These are phyloP conservation scores for Eretmocerus hayati DNA, from an alignment of 2,888 invertebrate genomes.

Conservation along the genomic window DNA sequence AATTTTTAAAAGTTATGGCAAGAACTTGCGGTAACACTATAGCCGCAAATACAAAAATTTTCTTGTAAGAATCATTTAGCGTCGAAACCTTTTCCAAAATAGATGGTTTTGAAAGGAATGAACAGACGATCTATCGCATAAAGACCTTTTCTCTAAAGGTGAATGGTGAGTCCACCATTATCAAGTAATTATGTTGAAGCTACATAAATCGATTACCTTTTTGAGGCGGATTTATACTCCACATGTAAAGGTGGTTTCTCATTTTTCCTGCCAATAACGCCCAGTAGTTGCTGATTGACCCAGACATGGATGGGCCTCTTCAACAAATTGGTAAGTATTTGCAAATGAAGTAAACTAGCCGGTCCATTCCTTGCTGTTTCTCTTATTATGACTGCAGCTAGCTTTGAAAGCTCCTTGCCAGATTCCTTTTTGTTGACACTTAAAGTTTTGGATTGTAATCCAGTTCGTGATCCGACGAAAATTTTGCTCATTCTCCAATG, in stretches of 20 bases:
- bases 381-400: not conserved
- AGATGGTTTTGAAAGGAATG: too few species aligned
- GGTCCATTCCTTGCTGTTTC: not conserved
- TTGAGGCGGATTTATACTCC: too few species aligned
- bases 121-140: too few species aligned
- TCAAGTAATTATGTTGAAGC: too few species aligned
- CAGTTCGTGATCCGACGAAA: not conserved
- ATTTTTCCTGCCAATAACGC: not conserved
- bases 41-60: too few species aligned
- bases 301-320: slow-evolving; percentile 13
- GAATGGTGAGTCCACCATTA: too few species aligned
- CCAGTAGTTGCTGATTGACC: not conserved
- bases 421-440: not conserved
- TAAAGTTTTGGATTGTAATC: not conserved
- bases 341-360: not conserved
- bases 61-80: too few species aligned
- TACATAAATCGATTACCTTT: too few species aligned
- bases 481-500: not conserved
- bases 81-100: too few species aligned
- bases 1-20: too few species aligned
- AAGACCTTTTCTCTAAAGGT: too few species aligned
- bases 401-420: not conserved
- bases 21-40: too few species aligned
- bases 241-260: slow-evolving; percentile 4
- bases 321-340: not conserved